Conservation (phyloP, 2,797 vertebrate species). For the Megaceryle alcyon region DNA sequence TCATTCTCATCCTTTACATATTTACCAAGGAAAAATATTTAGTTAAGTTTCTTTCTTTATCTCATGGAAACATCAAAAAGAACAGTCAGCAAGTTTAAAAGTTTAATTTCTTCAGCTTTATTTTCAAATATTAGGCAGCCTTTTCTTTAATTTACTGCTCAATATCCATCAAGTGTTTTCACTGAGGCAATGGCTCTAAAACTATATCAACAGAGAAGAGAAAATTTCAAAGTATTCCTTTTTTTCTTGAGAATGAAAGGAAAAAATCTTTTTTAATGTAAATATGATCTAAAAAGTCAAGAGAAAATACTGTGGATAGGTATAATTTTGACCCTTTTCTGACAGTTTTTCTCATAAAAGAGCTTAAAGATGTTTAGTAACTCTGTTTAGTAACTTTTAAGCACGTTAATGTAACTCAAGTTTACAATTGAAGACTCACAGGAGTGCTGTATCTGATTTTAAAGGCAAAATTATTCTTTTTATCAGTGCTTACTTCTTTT, state of each 20-base stretch:
- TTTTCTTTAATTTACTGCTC: not conserved
- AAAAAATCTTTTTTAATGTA: not conserved
- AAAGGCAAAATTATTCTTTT: not conserved
- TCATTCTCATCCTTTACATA: not conserved
- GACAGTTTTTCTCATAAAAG: not conserved
- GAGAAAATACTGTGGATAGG: not conserved
- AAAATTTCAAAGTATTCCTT: not conserved
- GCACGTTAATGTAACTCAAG: not conserved
- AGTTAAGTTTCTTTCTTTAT: not conserved
- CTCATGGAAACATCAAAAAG: not conserved
- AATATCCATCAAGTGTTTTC: not conserved
- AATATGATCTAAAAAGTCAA: not conserved
- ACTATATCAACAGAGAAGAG: not conserved
- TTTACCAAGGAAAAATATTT: not conserved
- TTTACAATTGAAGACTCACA: not conserved
- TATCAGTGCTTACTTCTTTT: not conserved
- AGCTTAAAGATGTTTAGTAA: not conserved
- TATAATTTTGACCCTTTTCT: not conserved
- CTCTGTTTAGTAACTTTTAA: not conserved
- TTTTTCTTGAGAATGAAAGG: not conserved
- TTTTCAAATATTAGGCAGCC: fast-evolving
- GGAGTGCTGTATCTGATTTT: not conserved
- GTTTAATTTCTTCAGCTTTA: not conserved
- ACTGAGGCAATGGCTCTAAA: not conserved
- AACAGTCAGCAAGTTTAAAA: not conserved